Percentiles rank a stretch among this genome's conserved stretches.
Conservation (phyloP, 2,797 vertebrate species). For the Pitangus sulphuratus region DNA sequence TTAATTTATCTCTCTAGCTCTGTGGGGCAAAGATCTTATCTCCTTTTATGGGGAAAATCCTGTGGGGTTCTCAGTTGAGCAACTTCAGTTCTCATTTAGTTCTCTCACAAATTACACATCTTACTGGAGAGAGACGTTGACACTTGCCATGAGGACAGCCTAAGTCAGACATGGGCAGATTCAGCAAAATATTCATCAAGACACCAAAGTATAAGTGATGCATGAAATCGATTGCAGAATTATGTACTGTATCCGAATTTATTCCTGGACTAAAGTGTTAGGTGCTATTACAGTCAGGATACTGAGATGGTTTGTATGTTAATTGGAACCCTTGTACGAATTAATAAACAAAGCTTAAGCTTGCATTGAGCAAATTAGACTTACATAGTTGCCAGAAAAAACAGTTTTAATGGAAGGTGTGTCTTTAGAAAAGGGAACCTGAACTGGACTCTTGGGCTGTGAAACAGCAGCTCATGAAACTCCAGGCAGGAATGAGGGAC, state of each 20-base stretch:
- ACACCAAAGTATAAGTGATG: neutral
- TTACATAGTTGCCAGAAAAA: neutral
- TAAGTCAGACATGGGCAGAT: neutral
- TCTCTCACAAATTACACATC: neutral
- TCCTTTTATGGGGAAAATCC: neutral
- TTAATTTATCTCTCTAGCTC: neutral
- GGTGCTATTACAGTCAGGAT: neutral
- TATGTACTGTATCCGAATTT: neutral
- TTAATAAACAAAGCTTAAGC: conserved; percentile 21
- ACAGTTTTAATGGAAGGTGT: neutral
- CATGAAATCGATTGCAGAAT: neutral
- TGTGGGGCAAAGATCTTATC: neutral
- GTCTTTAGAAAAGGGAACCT: neutral
- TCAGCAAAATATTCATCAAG: neutral
- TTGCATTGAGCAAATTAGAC: neutral
- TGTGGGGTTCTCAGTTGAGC: neutral
- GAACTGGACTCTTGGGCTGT: neutral
- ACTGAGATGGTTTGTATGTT: neutral
- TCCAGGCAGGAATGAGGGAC: neutral
- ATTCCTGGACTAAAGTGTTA: neutral
- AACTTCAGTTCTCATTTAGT: neutral
- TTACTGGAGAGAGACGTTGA: neutral
- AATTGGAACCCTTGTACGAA: neutral
- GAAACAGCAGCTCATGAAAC: neutral
- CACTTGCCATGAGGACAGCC: neutral